phyloP scores from a whole-genome alignment of 2,113 vertebrate species.

The Thunnus maccoyii region DNA sequence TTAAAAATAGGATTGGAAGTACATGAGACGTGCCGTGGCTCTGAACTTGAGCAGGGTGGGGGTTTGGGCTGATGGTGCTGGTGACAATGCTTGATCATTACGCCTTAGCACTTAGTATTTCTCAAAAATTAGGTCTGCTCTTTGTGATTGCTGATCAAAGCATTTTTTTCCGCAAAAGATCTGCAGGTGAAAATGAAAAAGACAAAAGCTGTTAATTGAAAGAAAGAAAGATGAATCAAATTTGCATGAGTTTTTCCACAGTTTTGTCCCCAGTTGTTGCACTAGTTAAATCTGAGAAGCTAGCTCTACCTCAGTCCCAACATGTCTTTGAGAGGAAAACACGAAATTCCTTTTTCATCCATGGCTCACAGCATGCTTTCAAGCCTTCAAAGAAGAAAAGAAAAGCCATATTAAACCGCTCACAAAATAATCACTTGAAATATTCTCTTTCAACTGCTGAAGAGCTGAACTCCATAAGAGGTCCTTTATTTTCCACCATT shows the following conservation, averaged over 20 bases:
- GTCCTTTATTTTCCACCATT: conserved; percentile 62
- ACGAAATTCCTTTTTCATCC: conserved; percentile 39
- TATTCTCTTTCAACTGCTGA: conserved; percentile 43
- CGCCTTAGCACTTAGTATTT: not conserved
- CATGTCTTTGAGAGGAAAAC: conserved; percentile 42
- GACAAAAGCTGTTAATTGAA: not conserved
- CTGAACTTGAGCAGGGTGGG: conserved; percentile 59
- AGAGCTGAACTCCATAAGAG: conserved; percentile 42
- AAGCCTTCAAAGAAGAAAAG: conserved; percentile 49
- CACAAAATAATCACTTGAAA: conserved; percentile 46
- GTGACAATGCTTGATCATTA: conserved; percentile 36
- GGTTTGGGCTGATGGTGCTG: conserved; percentile 27
- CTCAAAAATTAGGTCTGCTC: not conserved
- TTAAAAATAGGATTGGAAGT: conserved; percentile 82
- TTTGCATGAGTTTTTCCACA: not conserved
- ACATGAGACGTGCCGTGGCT: conserved; percentile 63
- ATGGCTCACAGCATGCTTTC: conserved; percentile 34
- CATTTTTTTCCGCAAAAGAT: conserved; percentile 2
- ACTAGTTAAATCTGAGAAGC: conserved; percentile 9
- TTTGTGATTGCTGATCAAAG: conserved; percentile 13
- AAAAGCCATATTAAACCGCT: conserved; percentile 41
- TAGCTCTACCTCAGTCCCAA: conserved; percentile 28
- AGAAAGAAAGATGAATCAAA: not conserved
- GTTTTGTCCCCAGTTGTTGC: conserved; percentile 21
- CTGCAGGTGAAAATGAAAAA: not conserved